Base-by-base conservation (phyloP, 2,797 vertebrate genomes). In the Karalla daura region DNA sequence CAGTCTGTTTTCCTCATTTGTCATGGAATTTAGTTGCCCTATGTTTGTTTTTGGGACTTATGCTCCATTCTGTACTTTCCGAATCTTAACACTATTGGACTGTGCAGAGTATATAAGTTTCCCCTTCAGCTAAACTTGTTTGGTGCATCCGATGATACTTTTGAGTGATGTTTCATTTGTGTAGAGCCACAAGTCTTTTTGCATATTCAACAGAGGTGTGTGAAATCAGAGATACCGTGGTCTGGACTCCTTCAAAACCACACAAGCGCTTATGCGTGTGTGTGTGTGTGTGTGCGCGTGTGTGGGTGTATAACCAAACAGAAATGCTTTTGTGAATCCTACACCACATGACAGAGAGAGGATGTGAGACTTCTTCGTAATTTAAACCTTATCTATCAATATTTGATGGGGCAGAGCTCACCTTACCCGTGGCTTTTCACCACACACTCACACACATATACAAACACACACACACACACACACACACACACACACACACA, bases 361-460 rank as follows among this genome's bases (percentile, higher is more conserved):
- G 55, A 81, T 74, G 69, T 70, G 78, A 83, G 76, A 71, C 61
- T 43, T 69, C 78, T 92, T 76, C 40, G 92, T 93, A 90, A 94
- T 94, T 92, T 82, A 93, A 36, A 72, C 35, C 28, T 52, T 70
- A 32, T 63, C 61, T 56, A 83, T 94, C 23, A 92, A 94, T 92
- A 90, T 58, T 93, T 91, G 52, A 94, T 85, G 60, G 20, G 24
- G 44, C 28, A 30, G 13, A 73, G 71, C 79, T 94, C 89, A 59
- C 5, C 53, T 94, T 92, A 87, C 91, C 6, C 17, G 36, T 20
- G 45, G 24, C 65, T 36, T 66, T 69, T 70, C 37, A 51, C 25
- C 49, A 14, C 41, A 27, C 13, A 25, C 40, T 10, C 75, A 23
- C 10, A 24, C 47, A 20, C 43, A 46, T 39, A 24, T 11, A 25